phyloP scores from a whole-genome alignment of 2,797 vertebrate species.

The Acomys russatus region DNA sequence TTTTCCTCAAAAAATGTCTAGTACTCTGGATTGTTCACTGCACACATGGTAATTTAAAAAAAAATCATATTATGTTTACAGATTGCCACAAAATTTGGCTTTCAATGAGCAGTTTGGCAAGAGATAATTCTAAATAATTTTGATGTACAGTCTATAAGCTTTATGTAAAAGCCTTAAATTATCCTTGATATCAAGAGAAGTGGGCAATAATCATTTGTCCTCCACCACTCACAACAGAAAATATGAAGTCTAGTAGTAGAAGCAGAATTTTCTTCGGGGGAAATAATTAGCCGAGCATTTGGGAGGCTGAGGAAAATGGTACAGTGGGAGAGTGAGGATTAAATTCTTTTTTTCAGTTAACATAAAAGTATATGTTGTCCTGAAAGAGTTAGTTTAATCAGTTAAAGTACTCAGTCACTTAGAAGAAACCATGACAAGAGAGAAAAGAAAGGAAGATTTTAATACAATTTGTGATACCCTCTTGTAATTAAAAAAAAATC shows the following conservation, averaged over 20 bases:
- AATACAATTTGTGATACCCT: neutral
- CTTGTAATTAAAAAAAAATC: neutral
- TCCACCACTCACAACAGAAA: neutral
- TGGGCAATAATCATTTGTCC: neutral
- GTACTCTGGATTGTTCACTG: constrained; percentile 3
- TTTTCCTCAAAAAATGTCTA: constrained; percentile 6
- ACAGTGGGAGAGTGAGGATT: neutral
- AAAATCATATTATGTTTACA: constrained; percentile 1
- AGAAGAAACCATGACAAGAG: neutral
- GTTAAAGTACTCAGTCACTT: neutral
- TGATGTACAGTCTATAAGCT: neutral
- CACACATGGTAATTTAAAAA: neutral
- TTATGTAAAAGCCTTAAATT: neutral
- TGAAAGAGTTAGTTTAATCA: neutral
- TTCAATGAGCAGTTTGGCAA: constrained; percentile 8
- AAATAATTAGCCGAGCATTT: neutral
- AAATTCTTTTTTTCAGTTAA: neutral
- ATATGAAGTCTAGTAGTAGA: neutral
- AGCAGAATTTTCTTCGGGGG: neutral
- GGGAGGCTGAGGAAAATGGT: neutral
- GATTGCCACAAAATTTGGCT: neutral
- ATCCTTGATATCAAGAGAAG: neutral
- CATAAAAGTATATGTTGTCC: neutral
- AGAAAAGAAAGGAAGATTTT: neutral
- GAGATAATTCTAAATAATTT: neutral